Base-by-base conservation (phyloP, 1,140 invertebrate genomes). In the Oscheius sp. region DNA sequence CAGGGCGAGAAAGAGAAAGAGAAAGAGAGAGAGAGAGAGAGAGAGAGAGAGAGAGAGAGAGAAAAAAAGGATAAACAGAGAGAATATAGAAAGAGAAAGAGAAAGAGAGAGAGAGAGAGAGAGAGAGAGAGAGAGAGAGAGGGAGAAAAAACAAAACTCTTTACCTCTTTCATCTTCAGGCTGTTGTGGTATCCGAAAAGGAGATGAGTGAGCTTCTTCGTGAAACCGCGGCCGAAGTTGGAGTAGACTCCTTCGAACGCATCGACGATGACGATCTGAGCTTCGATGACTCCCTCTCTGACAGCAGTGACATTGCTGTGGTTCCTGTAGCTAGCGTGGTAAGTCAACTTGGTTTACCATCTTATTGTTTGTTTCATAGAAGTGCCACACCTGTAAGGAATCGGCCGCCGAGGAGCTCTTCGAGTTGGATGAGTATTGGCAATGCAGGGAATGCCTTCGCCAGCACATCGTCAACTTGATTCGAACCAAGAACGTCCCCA, bases 361-460 rank as follows among this genome's bases (percentile, higher is more conserved):
- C n/a, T 59, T 68, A 18, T 32, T 36, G 3, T 18, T 29, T 3
- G 42, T 31, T n/a, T 36, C 42, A 10, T 45, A 61, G 23, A 71
- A 71, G 18, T 71, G 69, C 58, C 29, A 35, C n/a, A 64, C 69
- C 1, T 71, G 69, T 28, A 29, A 63, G 4, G 58, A 42, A 26
- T 63, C 36, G 20, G 58, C 45, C 26, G 32, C 45, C 18, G 58
- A 59, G 15, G 69, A 71, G 29, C 69, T 71, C 20, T 71, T 71
- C 31, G 69, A 71, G 28, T 64, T 71, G 69, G 69, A 71, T 46
- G 69, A 71, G 26, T 61, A 58, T 34, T 71, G 69, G 69, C 69
- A 71, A 58, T 71, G 69, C 32, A 58, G 69, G 32, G 32, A 52
- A 26, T 71, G 69, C 38, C 46, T 71, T 2, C 36, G 58, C 23